Evolutionary conservation across 2,113 vertebrate species (phyloP), one percentile per base, ranked within the genome.

Genomic region (Xenus cinereus): DNA sequence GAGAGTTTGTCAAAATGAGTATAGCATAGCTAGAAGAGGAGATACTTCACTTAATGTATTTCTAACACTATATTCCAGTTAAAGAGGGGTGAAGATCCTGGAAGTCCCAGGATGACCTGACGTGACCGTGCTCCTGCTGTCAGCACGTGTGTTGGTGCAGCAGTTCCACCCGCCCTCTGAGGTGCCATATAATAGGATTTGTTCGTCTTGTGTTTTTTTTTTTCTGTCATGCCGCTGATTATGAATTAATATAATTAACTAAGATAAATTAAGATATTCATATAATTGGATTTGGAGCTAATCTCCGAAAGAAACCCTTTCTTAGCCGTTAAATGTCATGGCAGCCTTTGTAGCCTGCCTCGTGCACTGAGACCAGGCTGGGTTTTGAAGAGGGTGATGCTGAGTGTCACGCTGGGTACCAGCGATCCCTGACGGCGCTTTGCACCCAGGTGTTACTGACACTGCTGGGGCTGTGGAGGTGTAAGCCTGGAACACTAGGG

Each of bases 171-270:
- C 87, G 12, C 2, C 0, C 33, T 56, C 80, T 8, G 67, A 72
- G 63, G 50, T 63, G 71, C 75, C 46, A 9, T 43, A 19, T 66
- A 76, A 91, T 43, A 73, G 81, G 56, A 89, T 87, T 89, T 84
- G 81, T 79, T 84, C 5, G 2, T 91, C 72, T 46, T 46, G 46
- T 20, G 19, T 21, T 46, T 46, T 57, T 35, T 15, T 90, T 89
- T 77, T 82, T 63, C 57, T 66, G 82, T 60, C 56, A 22, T 53
- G 27, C 59, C 77, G 79, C 43, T 60, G 62, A 57, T 72, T 54
- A 77, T 78, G 88, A 87, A 90, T 92, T 84, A 90, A 84, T 84
- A 57, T 78, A 71, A 93, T 85, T 75, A 95, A 71, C 59, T 45
- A 45, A 87, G 75, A 71, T 92, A 33, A 87, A 84, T 83, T 28